phyloP scores from a whole-genome alignment of 2,888 invertebrate species.

The Diarsia dahlii region DNA sequence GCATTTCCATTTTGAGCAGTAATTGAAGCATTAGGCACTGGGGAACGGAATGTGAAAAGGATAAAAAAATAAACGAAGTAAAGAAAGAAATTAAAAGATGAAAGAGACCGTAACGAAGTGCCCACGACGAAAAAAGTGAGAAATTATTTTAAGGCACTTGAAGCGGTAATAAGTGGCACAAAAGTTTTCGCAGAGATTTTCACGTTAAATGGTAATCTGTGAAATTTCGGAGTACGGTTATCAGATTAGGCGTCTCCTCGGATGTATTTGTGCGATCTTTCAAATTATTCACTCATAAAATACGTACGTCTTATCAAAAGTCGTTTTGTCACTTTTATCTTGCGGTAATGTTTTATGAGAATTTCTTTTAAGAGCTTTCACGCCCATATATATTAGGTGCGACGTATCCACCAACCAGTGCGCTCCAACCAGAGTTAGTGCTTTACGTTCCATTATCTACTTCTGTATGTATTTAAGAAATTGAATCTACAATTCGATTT shows the following conservation, averaged over 20 bases:
- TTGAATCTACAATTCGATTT: slow-evolving; percentile 57
- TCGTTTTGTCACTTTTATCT: slow-evolving; percentile 71
- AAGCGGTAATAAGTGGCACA: slow-evolving; percentile 81
- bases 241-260: slow-evolving; percentile 79
- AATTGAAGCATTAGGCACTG: slow-evolving; percentile 77
- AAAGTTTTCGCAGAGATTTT: slow-evolving; percentile 82
- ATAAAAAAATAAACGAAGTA: slow-evolving; percentile 77
- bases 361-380: slow-evolving; percentile 63
- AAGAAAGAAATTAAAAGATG: slow-evolving; percentile 83
- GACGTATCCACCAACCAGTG: slow-evolving; percentile 30
- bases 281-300: slow-evolving; percentile 76
- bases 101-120: slow-evolving; percentile 83
- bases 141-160: slow-evolving; percentile 84
- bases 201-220: slow-evolving; percentile 83
- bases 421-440: slow-evolving; percentile 42
- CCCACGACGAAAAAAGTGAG: slow-evolving; percentile 79
- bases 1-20: slow-evolving; percentile 71
- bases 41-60: slow-evolving; percentile 73
- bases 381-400: slow-evolving; percentile 48
- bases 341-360: slow-evolving; percentile 62
- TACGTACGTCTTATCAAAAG: slow-evolving; percentile 73
- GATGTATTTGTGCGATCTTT: slow-evolving; percentile 76
- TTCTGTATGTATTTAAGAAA: slow-evolving; percentile 47
- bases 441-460: slow-evolving; percentile 54
- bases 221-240: slow-evolving; percentile 80